Evolutionary conservation across 2,888 invertebrate species (phyloP), one percentile per base, ranked within the genome.

Genomic region (Latrodectus elegans): DNA sequence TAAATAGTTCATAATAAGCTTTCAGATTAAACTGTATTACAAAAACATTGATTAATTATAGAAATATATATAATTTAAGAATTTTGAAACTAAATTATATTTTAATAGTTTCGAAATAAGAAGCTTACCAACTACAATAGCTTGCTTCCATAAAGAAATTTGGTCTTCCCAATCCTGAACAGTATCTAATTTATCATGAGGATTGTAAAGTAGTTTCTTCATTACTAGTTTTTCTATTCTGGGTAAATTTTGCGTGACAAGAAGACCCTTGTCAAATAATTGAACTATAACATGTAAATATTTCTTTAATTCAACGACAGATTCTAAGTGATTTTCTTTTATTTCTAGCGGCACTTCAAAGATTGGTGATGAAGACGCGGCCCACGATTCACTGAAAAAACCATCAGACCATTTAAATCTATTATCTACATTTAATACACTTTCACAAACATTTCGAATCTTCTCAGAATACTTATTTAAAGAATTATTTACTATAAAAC

Each of bases 121-220:
- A 4, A 9, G 22, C 82, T 8, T 70, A 82, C 82, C 82, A 22
- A 38, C 10, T 22, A 75, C 60, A 26, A 85, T 70, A 17, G 9
- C 52, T 74, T 75, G 75, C 53, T 64, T 85, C 86, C 86, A 87
- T 10, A 10, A 52, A 10, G 64, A 53, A 60, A 87, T 65, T 15
- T 77, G 81, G 6, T 73, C 52, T 51, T 87, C 86, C 64, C 74
- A 72, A 22, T 38, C 77, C 12, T n/a, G 51, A 1, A 87, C 86
- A 12, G 51, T 75, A 55, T 87, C 81, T 0, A 87, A 55, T 49
- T 77, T 87, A 52, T 87, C 81, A 55, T 81, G 76, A 15, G 86
- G 86, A 53, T 87, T 81, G 17, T 77, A 87, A 2, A 87, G 71
- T 51, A 87, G n/a, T 12, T 73, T 81, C 22, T 82, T 87, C 86